Evolutionary conservation across 2,113 vertebrate genomes (phyloP), one percentile per base, ranked within the genome.

Genomic region (Thymallus thymallus): DNA sequence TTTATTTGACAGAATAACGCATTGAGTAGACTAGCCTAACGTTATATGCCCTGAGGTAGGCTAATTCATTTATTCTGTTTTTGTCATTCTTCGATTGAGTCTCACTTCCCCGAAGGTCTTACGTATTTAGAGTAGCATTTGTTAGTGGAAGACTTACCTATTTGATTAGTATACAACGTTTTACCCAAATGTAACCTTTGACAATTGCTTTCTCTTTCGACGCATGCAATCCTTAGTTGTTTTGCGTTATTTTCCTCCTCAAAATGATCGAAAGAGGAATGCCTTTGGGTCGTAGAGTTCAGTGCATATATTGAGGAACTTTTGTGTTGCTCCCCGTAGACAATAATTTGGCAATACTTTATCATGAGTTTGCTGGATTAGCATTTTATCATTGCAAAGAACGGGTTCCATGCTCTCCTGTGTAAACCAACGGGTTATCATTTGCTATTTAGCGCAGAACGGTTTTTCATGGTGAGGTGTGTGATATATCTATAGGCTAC

Each of bases 371-470:
- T 22, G 0, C 48, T 22, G 2, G 76, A 58, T 73, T 32, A 10
- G 0, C 75, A 78, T 66, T 45, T 13, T 74, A 79, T 80, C 81
- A 46, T 23, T 62, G 51, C 5, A 74, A 85, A 86, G 74, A 83
- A 87, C 82, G 63, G 68, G 30, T 75, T 85, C 30, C 76, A 41
- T 23, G 0, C 18, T 80, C 35, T 69, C 60, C 77, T 84, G 80
- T 6, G 22, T 51, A 76, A 85, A 80, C 74, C 76, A 71, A 71
- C 82, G 78, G 80, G 82, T 84, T 90, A 88, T 82, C 83, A 60
- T 64, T 70, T 74, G 9, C 84, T 60, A 80, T 87, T 56, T 80
- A 91, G 77, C 80, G 7, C 76, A 23, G n/a, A 18, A 30, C 30
- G 66, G 32, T 51, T 20, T 60, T 13, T 66, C 29, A n/a, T 1